Conservation (phyloP, 2,113 vertebrate species). For the Neodon shergylaensis region DNA sequence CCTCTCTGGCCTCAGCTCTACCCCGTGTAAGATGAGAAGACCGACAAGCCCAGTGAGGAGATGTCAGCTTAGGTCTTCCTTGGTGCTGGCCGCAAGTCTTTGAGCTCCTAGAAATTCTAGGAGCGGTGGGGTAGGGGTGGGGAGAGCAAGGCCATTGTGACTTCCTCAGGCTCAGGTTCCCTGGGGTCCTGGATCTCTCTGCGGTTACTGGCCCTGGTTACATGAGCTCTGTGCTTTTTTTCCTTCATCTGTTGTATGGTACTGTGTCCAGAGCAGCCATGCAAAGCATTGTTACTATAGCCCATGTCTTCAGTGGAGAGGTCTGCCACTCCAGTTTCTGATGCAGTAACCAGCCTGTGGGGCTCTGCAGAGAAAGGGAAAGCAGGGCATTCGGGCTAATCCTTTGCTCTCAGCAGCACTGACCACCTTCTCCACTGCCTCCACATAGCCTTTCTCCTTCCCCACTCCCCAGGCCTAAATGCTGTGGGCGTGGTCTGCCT, state of each 20-base stretch:
- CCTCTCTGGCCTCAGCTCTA: not conserved
- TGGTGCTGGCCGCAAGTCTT: not conserved
- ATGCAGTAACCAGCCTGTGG: not conserved
- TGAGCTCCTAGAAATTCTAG: slow-evolving; percentile 59
- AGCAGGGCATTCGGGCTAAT: not conserved
- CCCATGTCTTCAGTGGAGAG: not conserved
- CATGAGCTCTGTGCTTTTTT: not conserved
- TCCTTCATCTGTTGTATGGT: not conserved
- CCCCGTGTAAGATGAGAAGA: slow-evolving; percentile 29
- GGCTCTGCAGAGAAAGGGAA: not conserved
- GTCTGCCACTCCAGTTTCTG: not conserved
- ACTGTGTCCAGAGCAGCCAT: not conserved
- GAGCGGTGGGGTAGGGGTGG: not conserved
- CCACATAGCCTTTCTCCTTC: slow-evolving; percentile 76
- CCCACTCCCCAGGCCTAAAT: slow-evolving; percentile 12
- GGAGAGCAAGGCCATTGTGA: not conserved
- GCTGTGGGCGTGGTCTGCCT: slow-evolving; percentile 80
- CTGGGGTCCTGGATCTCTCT: not conserved
- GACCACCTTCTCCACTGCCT: slow-evolving; percentile 63
- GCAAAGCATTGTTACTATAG: fast-evolving
- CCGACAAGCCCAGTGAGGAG: not conserved
- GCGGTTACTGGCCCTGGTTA: not conserved
- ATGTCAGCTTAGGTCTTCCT: not conserved
- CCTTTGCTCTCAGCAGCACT: slow-evolving; percentile 58
- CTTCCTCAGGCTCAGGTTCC: not conserved